A percentile compares a stretch with the other conserved stretches of the same genome.
These are phyloP conservation scores for Anarrhichthys ocellatus DNA, from an alignment of 2,113 vertebrate genomes.

Conservation along the genomic window DNA sequence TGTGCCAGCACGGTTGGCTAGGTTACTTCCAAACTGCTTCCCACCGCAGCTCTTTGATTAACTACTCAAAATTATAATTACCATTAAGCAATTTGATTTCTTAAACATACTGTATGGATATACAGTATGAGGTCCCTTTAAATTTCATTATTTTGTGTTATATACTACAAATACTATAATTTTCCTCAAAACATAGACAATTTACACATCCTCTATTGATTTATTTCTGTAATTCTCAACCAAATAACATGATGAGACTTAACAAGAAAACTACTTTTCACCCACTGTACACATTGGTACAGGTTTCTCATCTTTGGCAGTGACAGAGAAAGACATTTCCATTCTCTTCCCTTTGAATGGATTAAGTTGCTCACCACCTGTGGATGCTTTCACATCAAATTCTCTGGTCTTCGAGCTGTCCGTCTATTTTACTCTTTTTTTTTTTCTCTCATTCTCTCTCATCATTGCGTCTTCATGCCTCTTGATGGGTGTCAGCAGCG, in stretches of 20 bases:
- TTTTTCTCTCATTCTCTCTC: background rate
- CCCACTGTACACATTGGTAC: background rate
- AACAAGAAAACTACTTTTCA: background rate
- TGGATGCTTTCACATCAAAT: background rate
- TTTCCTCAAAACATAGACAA: slow-evolving; percentile 1
- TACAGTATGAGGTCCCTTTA: background rate
- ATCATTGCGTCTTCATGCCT: background rate
- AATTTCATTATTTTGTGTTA: background rate
- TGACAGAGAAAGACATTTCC: background rate
- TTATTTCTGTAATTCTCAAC: background rate
- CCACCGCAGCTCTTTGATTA: slow-evolving; percentile 66
- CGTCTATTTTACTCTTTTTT: background rate
- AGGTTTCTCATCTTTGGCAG: background rate
- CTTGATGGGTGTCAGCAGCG: too few species aligned
- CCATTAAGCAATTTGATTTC: slow-evolving; percentile 54
- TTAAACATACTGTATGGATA: slow-evolving; percentile 36
- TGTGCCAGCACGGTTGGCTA: slow-evolving; percentile 69
- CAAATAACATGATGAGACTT: slow-evolving; percentile 5
- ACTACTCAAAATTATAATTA: slow-evolving; percentile 57
- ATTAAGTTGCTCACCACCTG: background rate
- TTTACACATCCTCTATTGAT: slow-evolving; percentile 11
- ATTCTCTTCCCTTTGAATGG: slow-evolving; percentile 2
- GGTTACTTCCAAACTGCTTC: slow-evolving; percentile 63
- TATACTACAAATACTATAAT: background rate
- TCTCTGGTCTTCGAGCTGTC: background rate